Percentiles rank a stretch among this genome's conserved stretches.
phyloP scores from a whole-genome alignment of 1,140 invertebrate species.

The Anastrepha obliqua region DNA sequence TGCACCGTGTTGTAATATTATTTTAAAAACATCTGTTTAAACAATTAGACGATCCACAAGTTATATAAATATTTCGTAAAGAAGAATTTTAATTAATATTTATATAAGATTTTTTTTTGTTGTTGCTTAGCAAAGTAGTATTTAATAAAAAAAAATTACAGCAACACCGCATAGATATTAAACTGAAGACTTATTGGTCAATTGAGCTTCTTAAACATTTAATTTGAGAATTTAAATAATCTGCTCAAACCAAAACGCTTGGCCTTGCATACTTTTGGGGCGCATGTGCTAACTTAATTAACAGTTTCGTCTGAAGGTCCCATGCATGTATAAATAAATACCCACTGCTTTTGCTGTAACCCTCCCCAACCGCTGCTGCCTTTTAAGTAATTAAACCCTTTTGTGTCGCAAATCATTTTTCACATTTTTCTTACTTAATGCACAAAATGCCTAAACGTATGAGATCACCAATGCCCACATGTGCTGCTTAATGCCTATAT shows the following conservation, averaged over 20 bases:
- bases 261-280: background rate
- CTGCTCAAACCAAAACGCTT: background rate
- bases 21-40: too few species aligned
- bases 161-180: too few species aligned
- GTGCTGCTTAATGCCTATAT: slow-evolving; percentile 31
- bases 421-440: slow-evolving; percentile 40
- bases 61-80: too few species aligned
- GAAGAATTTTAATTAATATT: too few species aligned
- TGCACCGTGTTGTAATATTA: too few species aligned
- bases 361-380: background rate
- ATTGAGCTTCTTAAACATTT: too few species aligned
- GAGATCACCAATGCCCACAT: background rate
- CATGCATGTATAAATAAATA: background rate
- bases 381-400: slow-evolving; percentile 52
- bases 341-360: background rate
- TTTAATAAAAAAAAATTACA: too few species aligned
- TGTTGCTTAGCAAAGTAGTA: too few species aligned
- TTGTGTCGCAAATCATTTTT: slow-evolving; percentile 52
- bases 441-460: slow-evolving; percentile 3
- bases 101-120: too few species aligned
- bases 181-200: too few species aligned
- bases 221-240: background rate
- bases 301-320: slow-evolving; percentile 17
- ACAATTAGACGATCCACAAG: too few species aligned
- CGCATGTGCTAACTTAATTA: slow-evolving; percentile 48